Evolutionary conservation across 2,113 vertebrate genomes (phyloP), one percentile per base, ranked within the genome.

Genomic region (Spea multiplicata): DNA sequence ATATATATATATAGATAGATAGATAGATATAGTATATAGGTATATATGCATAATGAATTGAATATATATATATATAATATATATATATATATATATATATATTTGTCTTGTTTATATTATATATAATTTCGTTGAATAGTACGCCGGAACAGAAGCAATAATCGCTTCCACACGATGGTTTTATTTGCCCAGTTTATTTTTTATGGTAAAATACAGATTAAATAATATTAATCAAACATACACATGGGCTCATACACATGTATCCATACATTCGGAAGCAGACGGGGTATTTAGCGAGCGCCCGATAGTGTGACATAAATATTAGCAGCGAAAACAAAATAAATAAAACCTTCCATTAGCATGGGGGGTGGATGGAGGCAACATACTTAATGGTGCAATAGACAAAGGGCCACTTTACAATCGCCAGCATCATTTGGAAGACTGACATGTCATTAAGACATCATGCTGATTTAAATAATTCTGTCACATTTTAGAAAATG

Each of bases 151-250:
- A 30, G 30, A 30, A 30, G 30, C 30, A 30, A 30, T 30, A 30
- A 30, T 30, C 30, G 30, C 30, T 30, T 30, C 30, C 30, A 30
- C 30, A 30, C 30, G 30, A 30, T 30, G 30, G 30, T 30, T 30
- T 30, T 30, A 30, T 30, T 30, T 30, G 30, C 30, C 30, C 30
- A 30, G 30, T 30, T 30, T 30, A 12, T 59, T 59, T 59, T 59
- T 59, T 30, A 13, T 13, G 85, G 86, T 86, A 86, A 83, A 84
- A 86, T 85, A 74, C 86, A 77, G 86, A 87, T 85, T 82, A 83
- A 84, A 87, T 86, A 84, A 82, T 84, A 88, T 84, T 86, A 86
- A 84, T 83, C 84, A 85, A 81, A 73, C 30, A 77, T 82, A 13
- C 55, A 59, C 10, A 59, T 52, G 9, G 10, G 4, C 55, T 59